Conservation (phyloP, 2,888 invertebrate genomes). For the Thymelicus acteon region DNA sequence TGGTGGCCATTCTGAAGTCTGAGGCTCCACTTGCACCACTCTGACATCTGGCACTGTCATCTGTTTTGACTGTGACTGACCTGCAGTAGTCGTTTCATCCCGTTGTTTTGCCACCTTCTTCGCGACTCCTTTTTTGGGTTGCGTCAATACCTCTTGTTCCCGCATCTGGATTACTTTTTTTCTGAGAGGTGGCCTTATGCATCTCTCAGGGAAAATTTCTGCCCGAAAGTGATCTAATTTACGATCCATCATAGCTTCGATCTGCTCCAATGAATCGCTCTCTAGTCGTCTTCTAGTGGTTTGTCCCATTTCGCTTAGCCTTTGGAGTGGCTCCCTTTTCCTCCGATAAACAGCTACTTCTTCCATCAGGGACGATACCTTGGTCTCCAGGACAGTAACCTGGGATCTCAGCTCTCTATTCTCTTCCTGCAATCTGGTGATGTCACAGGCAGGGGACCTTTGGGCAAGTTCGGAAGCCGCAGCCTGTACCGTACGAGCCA, state of each 20-base stretch:
- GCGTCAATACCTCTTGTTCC: no score
- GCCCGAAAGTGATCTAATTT: not conserved
- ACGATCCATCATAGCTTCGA: not conserved
- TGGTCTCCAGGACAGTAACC: not conserved
- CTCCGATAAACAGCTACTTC: not conserved
- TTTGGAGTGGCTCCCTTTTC: not conserved
- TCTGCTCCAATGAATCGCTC: not conserved
- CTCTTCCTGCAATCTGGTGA: not conserved
- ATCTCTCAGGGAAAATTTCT: not conserved
- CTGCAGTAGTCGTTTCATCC: no score
- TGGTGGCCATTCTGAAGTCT: no score
- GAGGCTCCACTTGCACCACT: no score
- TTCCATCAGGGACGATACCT: not conserved
- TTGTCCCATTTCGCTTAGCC: no score
- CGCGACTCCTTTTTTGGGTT: no score
- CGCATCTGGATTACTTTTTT: no score
- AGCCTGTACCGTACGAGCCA: not conserved
- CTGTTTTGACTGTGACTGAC: no score
- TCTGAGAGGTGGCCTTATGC: no score
- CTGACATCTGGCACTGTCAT: no score
- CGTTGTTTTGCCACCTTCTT: no score
- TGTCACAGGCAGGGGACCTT: not conserved
- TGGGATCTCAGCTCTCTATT: not conserved
- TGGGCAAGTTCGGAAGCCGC: not conserved
- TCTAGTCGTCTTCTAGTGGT: not conserved